Conservation (phyloP, 2,888 invertebrate genomes). For the Lydus trimaculatus region DNA sequence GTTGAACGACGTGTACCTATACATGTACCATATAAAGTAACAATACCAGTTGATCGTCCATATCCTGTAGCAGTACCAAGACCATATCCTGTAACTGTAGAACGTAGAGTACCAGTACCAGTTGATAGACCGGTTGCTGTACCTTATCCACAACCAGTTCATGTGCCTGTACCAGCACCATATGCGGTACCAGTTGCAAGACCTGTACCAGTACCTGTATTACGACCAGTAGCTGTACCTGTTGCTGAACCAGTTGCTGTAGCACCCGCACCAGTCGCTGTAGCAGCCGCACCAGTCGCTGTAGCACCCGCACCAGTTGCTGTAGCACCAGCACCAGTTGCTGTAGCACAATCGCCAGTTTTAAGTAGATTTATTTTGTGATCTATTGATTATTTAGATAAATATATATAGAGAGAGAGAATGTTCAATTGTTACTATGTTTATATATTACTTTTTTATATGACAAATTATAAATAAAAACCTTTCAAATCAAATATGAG, state of each 20-base stretch:
- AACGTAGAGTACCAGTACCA: constrained; percentile 64
- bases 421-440: neutral
- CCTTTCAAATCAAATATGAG: neutral
- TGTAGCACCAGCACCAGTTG: constrained; percentile 56
- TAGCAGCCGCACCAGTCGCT: constrained; percentile 53
- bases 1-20: constrained; percentile 52
- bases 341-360: constrained; percentile 22
- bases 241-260: constrained; percentile 59
- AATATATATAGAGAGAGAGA: constrained; percentile 15
- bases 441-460: neutral
- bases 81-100: constrained; percentile 61
- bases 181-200: constrained; percentile 47
- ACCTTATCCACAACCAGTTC: constrained; percentile 53
- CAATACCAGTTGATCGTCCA: constrained; percentile 58
- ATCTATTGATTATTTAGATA: constrained; percentile 13
- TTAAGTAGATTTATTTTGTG: constrained; percentile 11
- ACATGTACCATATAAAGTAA: constrained; percentile 56
- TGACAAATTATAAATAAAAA: constrained; percentile 4
- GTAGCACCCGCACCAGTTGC: too few relatives aligned
- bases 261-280: too few relatives aligned
- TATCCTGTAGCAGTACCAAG: constrained; percentile 61
- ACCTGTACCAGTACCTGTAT: constrained; percentile 51
- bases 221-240: constrained; percentile 54
- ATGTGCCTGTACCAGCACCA: constrained; percentile 48
- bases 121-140: constrained; percentile 65